phyloP scores from a whole-genome alignment of 2,888 invertebrate species.

The Chaitophorus viminalis region DNA sequence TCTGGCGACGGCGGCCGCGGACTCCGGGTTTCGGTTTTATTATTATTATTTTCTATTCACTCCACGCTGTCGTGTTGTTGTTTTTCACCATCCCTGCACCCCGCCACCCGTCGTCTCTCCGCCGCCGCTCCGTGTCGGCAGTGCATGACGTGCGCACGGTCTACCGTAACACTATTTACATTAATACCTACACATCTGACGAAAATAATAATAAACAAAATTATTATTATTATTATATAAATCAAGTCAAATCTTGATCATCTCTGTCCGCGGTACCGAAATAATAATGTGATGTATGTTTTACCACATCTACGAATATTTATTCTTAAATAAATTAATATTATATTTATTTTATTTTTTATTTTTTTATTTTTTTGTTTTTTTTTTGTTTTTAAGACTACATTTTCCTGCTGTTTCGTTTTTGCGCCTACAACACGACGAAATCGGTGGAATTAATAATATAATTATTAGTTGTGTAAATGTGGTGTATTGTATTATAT shows the following conservation, averaged over 20 bases:
- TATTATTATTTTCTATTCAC: neutral
- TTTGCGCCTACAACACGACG: neutral
- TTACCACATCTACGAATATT: no score
- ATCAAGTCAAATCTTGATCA: neutral
- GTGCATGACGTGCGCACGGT: conserved; percentile 56
- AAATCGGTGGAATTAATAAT: neutral
- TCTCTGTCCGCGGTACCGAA: neutral
- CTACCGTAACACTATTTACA: conserved; percentile 40
- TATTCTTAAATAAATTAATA: no score
- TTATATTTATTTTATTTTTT: no score
- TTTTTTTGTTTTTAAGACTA: no score
- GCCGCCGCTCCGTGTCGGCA: neutral
- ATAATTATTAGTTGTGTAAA: neutral
- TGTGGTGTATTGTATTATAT: no score
- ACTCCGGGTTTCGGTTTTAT: conserved; percentile 20
- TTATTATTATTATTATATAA: no score
- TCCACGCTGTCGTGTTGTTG: conserved; percentile 37
- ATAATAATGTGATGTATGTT: no score
- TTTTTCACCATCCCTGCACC: conserved; percentile 22
- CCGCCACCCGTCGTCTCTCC: neutral
- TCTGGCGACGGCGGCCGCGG: conserved; percentile 18
- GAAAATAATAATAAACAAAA: neutral
- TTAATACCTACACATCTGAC: neutral
- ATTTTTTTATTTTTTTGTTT: no score
- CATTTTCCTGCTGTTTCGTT: no score